Base-by-base conservation (phyloP, 2,113 vertebrate species). In the Istiophorus platypterus region DNA sequence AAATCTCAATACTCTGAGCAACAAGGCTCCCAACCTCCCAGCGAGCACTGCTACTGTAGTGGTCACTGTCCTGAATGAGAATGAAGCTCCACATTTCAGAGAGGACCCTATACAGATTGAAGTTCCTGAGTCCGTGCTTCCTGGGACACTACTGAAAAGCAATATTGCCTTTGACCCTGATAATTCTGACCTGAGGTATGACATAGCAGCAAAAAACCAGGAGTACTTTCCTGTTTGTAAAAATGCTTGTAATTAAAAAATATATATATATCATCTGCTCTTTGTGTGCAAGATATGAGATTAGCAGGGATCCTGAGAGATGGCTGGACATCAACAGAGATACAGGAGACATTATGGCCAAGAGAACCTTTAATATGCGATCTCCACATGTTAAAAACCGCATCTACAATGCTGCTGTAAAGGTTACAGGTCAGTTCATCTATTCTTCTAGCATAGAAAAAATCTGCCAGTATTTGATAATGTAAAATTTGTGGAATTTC, bases 141-240 rank as follows among this genome's bases (percentile, higher is more conserved):
- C 96, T 0, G 97, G 97, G 2, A 97, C 96, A 2, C 11, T 94
- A 0, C 90, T 99, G 89, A 89, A 90, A 89, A 91, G 85, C 31
- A 95, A 95, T 83, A 94, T 95, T 0, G 98, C 97, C 72, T 92
- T 80, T 15, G 98, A 99, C 87, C 97, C 98, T 0, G 98, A 99
- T 76, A 71, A 94, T 85, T 86, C 26, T 90, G 95, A 92, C n/a
- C 91, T 98, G 57, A 95, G 91, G 97, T 97, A 85, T 76, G 89
- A 64, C 4, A 2, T 24, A 69, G 54, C 52, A 49, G 2, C 59
- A 47, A 58, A 66, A 70, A 13, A 24, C 8, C 0, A 27, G 12
- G 22, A 47, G 5, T 18, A 20, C 1, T 66, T 74, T 54, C 17
- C 22, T 66, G 12, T 58, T 69, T 56, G 31, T 62, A 52, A 42